These are phyloP conservation scores for Melanaphis sacchari DNA, from an alignment of 1,140 invertebrate species.

Conservation along the genomic window DNA sequence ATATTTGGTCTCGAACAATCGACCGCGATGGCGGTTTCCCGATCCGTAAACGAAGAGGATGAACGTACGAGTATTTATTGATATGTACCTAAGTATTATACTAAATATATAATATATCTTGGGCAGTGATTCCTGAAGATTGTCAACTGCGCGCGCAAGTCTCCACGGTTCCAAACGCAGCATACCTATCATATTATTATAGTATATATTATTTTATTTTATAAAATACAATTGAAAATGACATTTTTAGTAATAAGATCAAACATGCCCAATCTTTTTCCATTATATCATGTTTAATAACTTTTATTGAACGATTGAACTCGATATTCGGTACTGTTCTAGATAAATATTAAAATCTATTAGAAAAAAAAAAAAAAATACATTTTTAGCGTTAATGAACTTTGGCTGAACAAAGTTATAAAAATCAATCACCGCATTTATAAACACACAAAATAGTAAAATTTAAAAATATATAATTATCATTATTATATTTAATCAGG, in stretches of 20 bases:
- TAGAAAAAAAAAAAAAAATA: neutral
- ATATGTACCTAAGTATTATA: neutral
- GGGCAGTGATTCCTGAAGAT: neutral
- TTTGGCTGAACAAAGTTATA: too few relatives aligned
- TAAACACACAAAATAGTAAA: neutral
- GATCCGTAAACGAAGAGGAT: neutral
- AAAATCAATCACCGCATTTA: too few relatives aligned
- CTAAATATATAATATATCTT: neutral
- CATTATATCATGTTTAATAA: too few relatives aligned
- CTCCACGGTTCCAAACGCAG: too few relatives aligned
- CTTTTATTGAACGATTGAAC: too few relatives aligned
- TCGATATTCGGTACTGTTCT: too few relatives aligned
- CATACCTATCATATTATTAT: neutral
- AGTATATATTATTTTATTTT: too few relatives aligned
- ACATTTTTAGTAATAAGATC: too few relatives aligned
- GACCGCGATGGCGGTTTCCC: neutral
- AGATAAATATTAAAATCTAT: neutral
- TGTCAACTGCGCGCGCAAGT: neutral
- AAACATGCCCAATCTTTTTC: too few relatives aligned
- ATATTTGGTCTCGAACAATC: neutral
- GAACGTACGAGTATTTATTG: neutral
- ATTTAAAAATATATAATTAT: neutral
- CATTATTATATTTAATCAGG: too few relatives aligned
- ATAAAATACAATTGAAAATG: too few relatives aligned
- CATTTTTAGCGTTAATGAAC: too few relatives aligned